Base-by-base conservation (phyloP, 1,140 invertebrate genomes). In the Sminthurinus signatus region DNA sequence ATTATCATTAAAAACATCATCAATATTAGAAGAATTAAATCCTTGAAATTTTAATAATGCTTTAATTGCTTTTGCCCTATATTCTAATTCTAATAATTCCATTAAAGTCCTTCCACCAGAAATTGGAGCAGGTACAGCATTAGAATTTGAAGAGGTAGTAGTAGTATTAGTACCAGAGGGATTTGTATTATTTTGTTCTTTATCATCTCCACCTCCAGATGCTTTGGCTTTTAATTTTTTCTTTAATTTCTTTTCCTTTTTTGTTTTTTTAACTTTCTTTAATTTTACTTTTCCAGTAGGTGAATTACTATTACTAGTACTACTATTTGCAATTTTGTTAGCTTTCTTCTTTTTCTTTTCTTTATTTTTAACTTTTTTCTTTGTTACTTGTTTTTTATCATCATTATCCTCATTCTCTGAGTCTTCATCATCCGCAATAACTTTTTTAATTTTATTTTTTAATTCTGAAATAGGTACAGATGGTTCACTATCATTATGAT, bases 1-100 rank as follows among this genome's bases (percentile, higher is more conserved):
- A 10, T 56, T 29, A 28, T 59, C 56, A 14, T 59, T 17, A 27
- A 59, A 31, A 23, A 44, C 36, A 36, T 59, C 56, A 59, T 44
- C 39, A 23, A 44, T 15, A 43, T 59, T 59, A 1, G 23, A 8
- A 12, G 27, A 43, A 12, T 25, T 19, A 25, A 59, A 31, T 31
- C 62, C 65, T 46, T 67, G 65, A 32, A 31, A 64, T 52, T 54
- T 50, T 15, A 67, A 48, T 12, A 67, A 39, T 12, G 65, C 65
- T 42, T 67, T 67, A 27, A 67, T 64, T 2, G 65, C 65, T 28
- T 64, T 64, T 1, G 60, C 65, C 23, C 65, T 21, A 28, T 59
- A 63, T 57, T 67, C 65, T 12, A 67, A 43, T 29, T 67, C 61
- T 43, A 67, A 44, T 2, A 67, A 32, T 54, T 67, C 65, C 65